Evolutionary conservation across 2,888 invertebrate genomes (phyloP).

Genomic region (Heliconius erato): DNA sequence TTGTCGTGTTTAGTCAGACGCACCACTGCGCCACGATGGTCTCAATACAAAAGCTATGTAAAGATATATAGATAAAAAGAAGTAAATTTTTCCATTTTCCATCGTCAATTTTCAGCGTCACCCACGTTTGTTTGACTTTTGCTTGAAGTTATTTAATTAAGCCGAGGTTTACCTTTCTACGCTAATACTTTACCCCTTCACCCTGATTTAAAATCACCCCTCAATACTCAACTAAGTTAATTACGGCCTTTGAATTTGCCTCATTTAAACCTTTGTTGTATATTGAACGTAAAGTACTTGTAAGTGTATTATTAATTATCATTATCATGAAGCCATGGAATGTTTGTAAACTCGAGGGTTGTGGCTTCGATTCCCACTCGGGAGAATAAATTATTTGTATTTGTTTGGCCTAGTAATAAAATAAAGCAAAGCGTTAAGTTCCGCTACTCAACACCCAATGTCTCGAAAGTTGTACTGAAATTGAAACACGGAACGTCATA

Average conservation of each 20-base stretch:
- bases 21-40: background rate
- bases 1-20: background rate
- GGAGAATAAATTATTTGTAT: background rate
- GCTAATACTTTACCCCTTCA: slow-evolving; percentile 48
- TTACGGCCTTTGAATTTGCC: slow-evolving; percentile 49
- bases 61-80: background rate
- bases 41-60: background rate
- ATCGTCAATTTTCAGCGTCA: slow-evolving; percentile 24
- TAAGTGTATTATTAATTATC: slow-evolving; percentile 11
- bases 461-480: too few species aligned
- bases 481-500: too few species aligned
- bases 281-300: slow-evolving; percentile 23
- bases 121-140: slow-evolving; percentile 51
- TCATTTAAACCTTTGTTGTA: slow-evolving; percentile 40
- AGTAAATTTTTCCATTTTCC: slow-evolving; percentile 33
- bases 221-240: slow-evolving; percentile 49
- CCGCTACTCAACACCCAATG: too few species aligned
- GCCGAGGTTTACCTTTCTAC: slow-evolving; percentile 49
- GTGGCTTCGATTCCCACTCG: background rate
- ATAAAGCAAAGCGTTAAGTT: background rate
- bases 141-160: slow-evolving; percentile 56
- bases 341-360: background rate
- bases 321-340: background rate
- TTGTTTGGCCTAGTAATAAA: background rate
- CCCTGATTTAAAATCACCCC: slow-evolving; percentile 51